These are phyloP conservation scores for Peromyscus maniculatus DNA, from an alignment of 2,113 vertebrate genomes.

Conservation along the genomic window DNA sequence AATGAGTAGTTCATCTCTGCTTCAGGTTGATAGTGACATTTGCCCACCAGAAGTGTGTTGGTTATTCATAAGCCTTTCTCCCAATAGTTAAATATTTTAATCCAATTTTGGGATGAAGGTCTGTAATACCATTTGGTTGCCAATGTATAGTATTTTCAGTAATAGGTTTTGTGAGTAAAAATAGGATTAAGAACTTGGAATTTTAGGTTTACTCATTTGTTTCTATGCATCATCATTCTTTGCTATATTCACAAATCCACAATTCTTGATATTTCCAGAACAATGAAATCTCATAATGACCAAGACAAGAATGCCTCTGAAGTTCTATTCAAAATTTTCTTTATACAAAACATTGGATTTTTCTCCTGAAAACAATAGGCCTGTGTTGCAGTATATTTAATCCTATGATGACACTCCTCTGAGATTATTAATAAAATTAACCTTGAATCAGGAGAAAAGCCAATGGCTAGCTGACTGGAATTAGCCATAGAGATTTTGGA, in stretches of 20 bases:
- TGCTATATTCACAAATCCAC: not conserved
- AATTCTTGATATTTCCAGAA: constrained; percentile 16
- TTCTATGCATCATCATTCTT: not conserved
- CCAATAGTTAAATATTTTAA: not conserved
- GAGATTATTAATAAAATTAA: too few species aligned
- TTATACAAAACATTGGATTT: not conserved
- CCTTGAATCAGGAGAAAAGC: too few species aligned
- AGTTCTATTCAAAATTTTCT: constrained; percentile 31
- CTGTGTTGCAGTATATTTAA: not conserved
- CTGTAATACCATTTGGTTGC: not conserved
- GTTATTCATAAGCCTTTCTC: not conserved
- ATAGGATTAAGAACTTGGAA: not conserved
- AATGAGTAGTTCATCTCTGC: constrained; percentile 20
- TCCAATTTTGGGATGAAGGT: not conserved
- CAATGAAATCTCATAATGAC: not conserved
- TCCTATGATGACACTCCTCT: too few species aligned
- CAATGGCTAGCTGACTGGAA: too few species aligned
- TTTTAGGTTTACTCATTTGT: not conserved
- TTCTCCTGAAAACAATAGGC: not conserved
- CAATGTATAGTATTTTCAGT: not conserved
- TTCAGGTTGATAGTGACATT: not conserved
- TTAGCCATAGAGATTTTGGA: too few species aligned
- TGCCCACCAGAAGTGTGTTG: not conserved
- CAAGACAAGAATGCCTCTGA: not conserved
- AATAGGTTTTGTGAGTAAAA: constrained; percentile 38